phyloP scores from a whole-genome alignment of 2,113 vertebrate species.

The Peromyscus californicus region DNA sequence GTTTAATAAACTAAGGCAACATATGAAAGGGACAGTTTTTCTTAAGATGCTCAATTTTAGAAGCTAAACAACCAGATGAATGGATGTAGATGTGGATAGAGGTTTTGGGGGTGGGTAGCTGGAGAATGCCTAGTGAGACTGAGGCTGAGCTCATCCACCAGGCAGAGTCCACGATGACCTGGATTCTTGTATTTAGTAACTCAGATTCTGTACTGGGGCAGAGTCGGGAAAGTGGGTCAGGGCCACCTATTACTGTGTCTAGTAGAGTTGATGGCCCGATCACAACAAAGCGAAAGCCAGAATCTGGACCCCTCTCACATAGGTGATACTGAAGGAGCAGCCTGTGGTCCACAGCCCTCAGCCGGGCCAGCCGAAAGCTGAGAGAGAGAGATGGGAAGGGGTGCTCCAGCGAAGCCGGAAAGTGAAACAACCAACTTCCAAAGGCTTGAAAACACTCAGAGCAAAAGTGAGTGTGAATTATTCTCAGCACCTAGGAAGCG shows the following conservation, averaged over 20 bases:
- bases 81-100: neutral
- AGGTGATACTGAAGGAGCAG: neutral
- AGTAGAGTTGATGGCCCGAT: neutral
- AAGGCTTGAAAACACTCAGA: constrained; percentile 17
- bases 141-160: neutral
- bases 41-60: neutral
- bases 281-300: neutral
- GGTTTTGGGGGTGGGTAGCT: neutral
- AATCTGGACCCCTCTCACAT: neutral
- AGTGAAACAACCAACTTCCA: neutral
- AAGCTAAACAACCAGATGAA: neutral
- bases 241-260: neutral
- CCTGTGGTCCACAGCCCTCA: neutral
- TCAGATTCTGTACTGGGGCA: neutral
- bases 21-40: neutral
- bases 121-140: neutral
- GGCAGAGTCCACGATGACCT: neutral
- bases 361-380: neutral
- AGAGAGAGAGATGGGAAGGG: neutral
- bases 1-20: neutral
- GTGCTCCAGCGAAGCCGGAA: neutral
- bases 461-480: neutral
- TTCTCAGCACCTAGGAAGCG: neutral
- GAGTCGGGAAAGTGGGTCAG: neutral
- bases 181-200: neutral